Conservation (phyloP, 2,888 invertebrate genomes). For the Falcaria lacertinaria region DNA sequence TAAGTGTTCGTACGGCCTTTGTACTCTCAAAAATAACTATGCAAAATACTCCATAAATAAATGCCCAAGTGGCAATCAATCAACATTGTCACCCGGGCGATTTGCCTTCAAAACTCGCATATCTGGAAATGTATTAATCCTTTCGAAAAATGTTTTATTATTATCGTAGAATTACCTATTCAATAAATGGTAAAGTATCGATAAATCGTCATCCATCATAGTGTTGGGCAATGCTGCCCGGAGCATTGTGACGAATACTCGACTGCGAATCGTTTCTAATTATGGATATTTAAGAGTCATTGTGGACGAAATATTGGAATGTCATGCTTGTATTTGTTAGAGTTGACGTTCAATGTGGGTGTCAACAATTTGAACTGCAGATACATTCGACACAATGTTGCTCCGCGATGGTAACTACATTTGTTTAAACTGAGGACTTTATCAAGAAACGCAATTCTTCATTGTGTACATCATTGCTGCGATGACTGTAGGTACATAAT, state of each 20-base stretch:
- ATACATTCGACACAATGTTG: conserved; percentile 18
- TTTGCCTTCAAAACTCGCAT: conserved; percentile 28
- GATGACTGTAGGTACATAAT: too few relatives aligned
- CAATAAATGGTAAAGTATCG: conserved; percentile 31
- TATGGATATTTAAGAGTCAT: conserved; percentile 72
- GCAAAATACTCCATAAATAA: conserved; percentile 33
- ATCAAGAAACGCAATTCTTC: too few relatives aligned
- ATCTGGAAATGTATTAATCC: conserved; percentile 56
- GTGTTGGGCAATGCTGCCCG: conserved; percentile 53
- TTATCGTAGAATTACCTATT: conserved; percentile 46
- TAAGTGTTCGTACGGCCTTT: background rate
- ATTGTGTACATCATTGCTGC: too few relatives aligned
- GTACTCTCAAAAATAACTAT: conserved; percentile 17
- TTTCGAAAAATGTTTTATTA: conserved; percentile 47
- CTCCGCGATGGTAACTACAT: conserved; percentile 15
- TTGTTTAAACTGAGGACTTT: too few relatives aligned
- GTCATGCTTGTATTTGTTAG: conserved; percentile 48
- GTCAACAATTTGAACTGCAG: conserved; percentile 12
- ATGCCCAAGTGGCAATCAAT: conserved; percentile 29
- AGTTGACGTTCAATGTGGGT: conserved; percentile 34
- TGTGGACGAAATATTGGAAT: conserved; percentile 44
- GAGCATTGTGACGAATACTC: conserved; percentile 57
- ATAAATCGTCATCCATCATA: conserved; percentile 59
- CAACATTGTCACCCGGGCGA: conserved; percentile 31
- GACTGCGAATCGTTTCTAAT: conserved; percentile 72